Base-by-base conservation (phyloP, 2,888 invertebrate genomes). In the Galerucella pusilla region DNA sequence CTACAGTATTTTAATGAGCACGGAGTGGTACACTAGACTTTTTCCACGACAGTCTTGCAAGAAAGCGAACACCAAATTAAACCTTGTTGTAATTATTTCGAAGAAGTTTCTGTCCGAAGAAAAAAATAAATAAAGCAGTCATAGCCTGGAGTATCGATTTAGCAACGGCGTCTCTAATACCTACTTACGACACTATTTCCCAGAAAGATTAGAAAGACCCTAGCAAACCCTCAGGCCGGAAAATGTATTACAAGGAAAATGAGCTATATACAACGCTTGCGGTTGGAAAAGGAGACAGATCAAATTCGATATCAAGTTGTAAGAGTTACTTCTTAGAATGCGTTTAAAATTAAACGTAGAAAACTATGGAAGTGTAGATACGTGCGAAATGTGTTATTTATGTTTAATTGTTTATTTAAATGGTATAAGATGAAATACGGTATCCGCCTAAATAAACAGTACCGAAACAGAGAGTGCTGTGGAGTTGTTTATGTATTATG, bases 111-210 rank as follows among this genome's bases (percentile, higher is more conserved):
- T 70, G 20, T 52, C 25, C 45, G 25, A 63, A 70, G n/a, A 60
- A 63, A 20, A 49, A 61, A 46, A 69, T 42, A 61, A 35, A 35
- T 69, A 46, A 46, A 63, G n/a, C 60, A 68, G 9, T 68, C 60
- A 20, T 42, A 52, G 52, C 61, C 49, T 52, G n/a, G 35, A 61
- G 60, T 70, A 70, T 70, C 69, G 69, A 70, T 70, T 70, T 70
- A 63, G 16, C 49, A 9, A 52, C 69, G 63, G 49, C 69, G 49
- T 54, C 70, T 63, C 64, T 70, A 70, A 70, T 70, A 70, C 70
- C 71, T 71, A 71, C 71, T 71, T 71, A 71, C 71, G 45, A 65
- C 59, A 66, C 71, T 71, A 71, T 71, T 71, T 71, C 49, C 59
- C 65, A 71, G 59, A 64, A 65, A 71, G 71, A 71, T 71, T 71